These are phyloP conservation scores for Tiphia femorata DNA, from an alignment of 2,888 invertebrate genomes.

Conservation along the genomic window DNA sequence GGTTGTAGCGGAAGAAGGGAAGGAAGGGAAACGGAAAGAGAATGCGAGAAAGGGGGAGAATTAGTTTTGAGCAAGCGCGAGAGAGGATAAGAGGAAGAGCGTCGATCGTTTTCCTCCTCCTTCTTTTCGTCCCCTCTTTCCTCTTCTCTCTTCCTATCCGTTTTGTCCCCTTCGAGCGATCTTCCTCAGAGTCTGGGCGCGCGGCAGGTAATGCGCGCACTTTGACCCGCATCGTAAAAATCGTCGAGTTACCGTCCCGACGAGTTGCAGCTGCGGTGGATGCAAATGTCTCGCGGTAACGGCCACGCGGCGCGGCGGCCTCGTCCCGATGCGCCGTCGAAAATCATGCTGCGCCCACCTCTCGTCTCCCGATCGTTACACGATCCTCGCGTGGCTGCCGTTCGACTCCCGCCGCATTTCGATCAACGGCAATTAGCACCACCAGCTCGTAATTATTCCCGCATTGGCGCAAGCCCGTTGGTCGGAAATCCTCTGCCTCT, in stretches of 20 bases:
- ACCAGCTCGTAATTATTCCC: too few species aligned
- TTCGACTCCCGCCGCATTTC: background rate
- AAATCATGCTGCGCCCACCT: background rate
- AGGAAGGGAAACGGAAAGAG: too few species aligned
- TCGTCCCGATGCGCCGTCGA: conserved; percentile 12
- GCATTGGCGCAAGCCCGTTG: too few species aligned
- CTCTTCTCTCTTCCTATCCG: too few species aligned
- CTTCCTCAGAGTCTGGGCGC: conserved; percentile 41
- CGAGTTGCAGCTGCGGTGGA: conserved; percentile 56
- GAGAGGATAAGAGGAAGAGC: too few species aligned
- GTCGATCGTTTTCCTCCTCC: too few species aligned
- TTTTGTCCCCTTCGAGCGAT: conserved; percentile 9
- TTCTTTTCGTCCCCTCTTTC: too few species aligned
- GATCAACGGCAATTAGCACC: background rate
- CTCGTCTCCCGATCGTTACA: conserved; percentile 1
- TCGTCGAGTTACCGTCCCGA: conserved; percentile 50
- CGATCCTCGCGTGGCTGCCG: background rate
- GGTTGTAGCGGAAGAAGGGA: too few species aligned
- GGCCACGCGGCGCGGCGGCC: conserved; percentile 5
- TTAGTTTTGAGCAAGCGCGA: too few species aligned
- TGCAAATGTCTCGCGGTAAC: conserved; percentile 44
- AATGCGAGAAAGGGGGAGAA: too few species aligned
- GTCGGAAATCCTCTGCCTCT: too few species aligned
- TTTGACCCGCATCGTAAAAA: conserved; percentile 62
- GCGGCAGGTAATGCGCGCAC: conserved; percentile 51